Base-by-base conservation (phyloP, 2,888 invertebrate species). In the Eupelmus urozonus region DNA sequence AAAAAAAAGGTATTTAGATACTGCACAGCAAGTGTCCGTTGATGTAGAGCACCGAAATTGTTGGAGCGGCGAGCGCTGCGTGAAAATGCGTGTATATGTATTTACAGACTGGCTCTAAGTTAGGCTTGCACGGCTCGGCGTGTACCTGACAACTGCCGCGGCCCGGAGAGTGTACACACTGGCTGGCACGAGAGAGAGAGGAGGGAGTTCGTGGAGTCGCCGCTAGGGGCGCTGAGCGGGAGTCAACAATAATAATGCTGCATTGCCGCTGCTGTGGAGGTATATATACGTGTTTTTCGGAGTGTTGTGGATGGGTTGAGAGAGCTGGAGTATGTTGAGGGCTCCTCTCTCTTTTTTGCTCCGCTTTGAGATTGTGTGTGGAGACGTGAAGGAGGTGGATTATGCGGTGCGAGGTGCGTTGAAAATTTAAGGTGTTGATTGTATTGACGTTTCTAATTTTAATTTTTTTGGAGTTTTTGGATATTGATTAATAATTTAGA, bases 141-240 rank as follows among this genome's bases (percentile, higher is more conserved):
- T 34, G 11, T 73, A 73, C 65, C 79, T 76, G 65, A 70, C 76
- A 75, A 77, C 79, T 65, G 79, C 55, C 51, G 45, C 42, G 63
- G 5, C 45, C 16, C 45, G 45, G 16, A 16, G 45, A 2, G 4
- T 16, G 45, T 7, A 45, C 13, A 2, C 13, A 45, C 9, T 7
- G 60, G 59, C 34, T 45, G 29, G 65, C 20, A 2, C 16, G 49
- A 51, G 42, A 23, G 53, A 34, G 55, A 63, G 63, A 63, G 70
- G 57, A 57, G 59, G 55, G 65, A 16, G 49, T 62, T 29, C 34
- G 59, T 51, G 18, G 29, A 76, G 23, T 29, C 16, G 23, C 55
- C 72, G 77, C 0, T 3, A 40, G 78, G n/a, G 78, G 73, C 63
- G 72, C 69, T 71, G 1, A 4, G 18, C 23, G 4, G 20, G 25